Base-by-base conservation (phyloP, 1,140 invertebrate genomes). In the Diabrotica undecimpunctata region DNA sequence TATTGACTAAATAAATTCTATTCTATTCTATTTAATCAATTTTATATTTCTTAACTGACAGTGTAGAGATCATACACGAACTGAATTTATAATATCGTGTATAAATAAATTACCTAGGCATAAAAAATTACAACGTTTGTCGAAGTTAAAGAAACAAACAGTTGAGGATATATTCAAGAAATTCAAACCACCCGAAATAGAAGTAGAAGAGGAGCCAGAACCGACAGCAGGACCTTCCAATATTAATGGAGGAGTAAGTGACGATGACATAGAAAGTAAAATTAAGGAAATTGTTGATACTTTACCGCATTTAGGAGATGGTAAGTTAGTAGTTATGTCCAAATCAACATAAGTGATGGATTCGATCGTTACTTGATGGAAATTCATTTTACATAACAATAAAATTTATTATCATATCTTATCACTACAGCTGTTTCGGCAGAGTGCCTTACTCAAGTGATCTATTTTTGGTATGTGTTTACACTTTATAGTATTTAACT, bases 231-330 rank as follows among this genome's bases (percentile, higher is more conserved):
- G 61, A 10, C 52, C 66, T 12, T 70, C 67, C 9, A 8, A 50
- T 8, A 13, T 55, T 50, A 65, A 11, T 11, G 39, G 6, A 25
- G 54, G 5, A 46, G 62, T 11, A 25, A 51, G 14, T 72, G 70
- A 70, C 25, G 62, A 67, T 25, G 72, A 73, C 11, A 76, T 89
- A 52, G 81, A 85, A 61, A 84, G 83, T 7, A 78, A 87, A 25
- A 86, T 93, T 35, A 82, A 81, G 37, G 83, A 87, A 79, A 87
- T 95, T 5, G 87, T 87, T 74, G 92, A 95, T 74, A 86, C 95
- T 61, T 80, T 96, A 14, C 89, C 88, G 14, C 84, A 94, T 77
- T 80, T 93, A 56, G 91, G 91, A 2, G 90, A 90, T 73, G 90
- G 84, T 75, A 64, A 88, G 88, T 72, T n/a, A n/a, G n/a, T n/a